Percentiles rank a stretch among this genome's conserved stretches.
Conservation (phyloP, 1,140 invertebrate genomes). For the Drosophila willistoni region DNA sequence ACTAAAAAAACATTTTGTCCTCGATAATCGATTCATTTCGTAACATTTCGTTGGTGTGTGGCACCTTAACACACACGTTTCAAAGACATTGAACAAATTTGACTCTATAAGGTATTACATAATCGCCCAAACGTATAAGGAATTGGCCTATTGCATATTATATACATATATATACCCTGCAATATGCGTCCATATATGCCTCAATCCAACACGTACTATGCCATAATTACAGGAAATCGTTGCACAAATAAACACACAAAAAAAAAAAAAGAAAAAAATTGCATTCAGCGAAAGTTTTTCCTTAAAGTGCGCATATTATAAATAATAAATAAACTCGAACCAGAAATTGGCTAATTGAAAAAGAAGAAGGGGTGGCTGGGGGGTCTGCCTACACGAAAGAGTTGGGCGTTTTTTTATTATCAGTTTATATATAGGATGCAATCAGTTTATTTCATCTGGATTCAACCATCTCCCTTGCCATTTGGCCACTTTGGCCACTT, state of each 20-base stretch:
- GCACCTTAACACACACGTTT: no score
- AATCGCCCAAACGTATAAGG: background rate
- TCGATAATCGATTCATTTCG: no score
- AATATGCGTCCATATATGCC: constrained; percentile 1
- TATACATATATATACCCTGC: background rate
- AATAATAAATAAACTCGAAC: constrained; percentile 47
- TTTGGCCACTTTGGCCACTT: no score
- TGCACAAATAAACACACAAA: constrained; percentile 1
- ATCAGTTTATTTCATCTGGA: constrained; percentile 5
- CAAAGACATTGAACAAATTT: constrained; percentile 2
- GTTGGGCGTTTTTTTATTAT: background rate
- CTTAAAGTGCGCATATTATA: constrained; percentile 59
- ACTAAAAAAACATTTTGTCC: no score
- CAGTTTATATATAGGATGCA: constrained; percentile 1
- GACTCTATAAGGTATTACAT: background rate
- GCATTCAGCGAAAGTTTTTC: constrained; percentile 70
- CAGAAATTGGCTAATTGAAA: constrained; percentile 62
- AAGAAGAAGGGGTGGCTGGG: constrained; percentile 48
- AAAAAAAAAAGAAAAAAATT: constrained; percentile 21
- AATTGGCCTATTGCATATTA: constrained; percentile 9
- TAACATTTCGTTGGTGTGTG: no score
- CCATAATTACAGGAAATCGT: constrained; percentile 66
- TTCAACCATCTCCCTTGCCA: background rate
- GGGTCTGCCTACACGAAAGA: no score
- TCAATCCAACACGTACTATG: constrained; percentile 28